These are phyloP conservation scores for Dromiciops gliroides DNA, from an alignment of 2,113 vertebrate species.

Conservation along the genomic window DNA sequence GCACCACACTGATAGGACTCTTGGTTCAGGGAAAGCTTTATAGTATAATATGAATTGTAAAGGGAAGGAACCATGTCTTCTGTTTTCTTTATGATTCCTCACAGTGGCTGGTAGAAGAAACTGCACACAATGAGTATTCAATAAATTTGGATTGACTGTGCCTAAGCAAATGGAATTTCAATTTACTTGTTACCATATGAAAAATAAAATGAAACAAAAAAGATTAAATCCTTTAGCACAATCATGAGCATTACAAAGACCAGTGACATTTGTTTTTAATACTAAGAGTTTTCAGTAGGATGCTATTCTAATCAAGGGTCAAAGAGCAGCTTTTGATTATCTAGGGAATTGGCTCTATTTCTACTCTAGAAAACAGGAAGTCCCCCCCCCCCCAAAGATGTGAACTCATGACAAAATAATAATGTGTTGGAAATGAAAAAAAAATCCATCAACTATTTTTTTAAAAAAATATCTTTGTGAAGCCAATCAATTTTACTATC, in stretches of 20 bases:
- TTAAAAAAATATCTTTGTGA: background rate
- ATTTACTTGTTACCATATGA: background rate
- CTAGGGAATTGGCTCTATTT: background rate
- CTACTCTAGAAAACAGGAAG: background rate
- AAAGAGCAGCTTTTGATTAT: background rate
- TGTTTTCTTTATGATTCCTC: background rate
- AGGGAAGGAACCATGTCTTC: background rate
- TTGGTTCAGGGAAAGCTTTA: background rate
- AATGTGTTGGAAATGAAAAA: background rate
- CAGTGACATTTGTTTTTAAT: background rate
- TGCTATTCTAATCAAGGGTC: background rate
- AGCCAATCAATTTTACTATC: background rate
- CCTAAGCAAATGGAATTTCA: background rate
- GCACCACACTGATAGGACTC: background rate
- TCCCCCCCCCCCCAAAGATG: background rate
- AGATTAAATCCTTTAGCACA: background rate
- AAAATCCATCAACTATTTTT: background rate
- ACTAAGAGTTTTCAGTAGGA: background rate
- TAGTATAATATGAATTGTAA: accelerated
- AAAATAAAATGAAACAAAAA: background rate
- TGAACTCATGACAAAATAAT: background rate
- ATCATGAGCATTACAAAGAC: background rate
- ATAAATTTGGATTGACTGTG: background rate
- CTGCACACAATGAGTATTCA: background rate
- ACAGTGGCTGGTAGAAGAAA: background rate